Conservation (phyloP, 2,888 invertebrate genomes). For the Macroteleia sp. region DNA sequence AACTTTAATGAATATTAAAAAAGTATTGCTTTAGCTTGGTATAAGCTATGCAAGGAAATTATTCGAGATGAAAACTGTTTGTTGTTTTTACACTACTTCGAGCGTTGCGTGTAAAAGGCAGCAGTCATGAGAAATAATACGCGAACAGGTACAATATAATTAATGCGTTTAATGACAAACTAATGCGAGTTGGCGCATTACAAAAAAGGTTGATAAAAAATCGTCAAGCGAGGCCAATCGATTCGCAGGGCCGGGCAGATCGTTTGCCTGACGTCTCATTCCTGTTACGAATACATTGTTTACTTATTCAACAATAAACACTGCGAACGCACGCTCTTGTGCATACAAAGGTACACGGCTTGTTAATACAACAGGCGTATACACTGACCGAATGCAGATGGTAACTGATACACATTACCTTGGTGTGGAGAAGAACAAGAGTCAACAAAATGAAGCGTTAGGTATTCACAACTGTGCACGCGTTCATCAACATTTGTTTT, state of each 20-base stretch:
- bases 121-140: slow-evolving; percentile 24
- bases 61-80: slow-evolving; percentile 29
- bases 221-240: slow-evolving; percentile 39
- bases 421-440: slow-evolving; percentile 61
- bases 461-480: slow-evolving; percentile 29
- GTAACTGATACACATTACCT: slow-evolving; percentile 59
- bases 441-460: slow-evolving; percentile 46
- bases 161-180: slow-evolving; percentile 17
- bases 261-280: slow-evolving; percentile 57
- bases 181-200: slow-evolving; percentile 15
- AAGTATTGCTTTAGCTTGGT: slow-evolving; percentile 9
- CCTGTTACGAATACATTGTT: slow-evolving; percentile 71
- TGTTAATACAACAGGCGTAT: slow-evolving; percentile 59
- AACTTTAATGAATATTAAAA: slow-evolving; percentile 31
- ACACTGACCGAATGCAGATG: slow-evolving; percentile 58
- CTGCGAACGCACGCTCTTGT: slow-evolving; percentile 68
- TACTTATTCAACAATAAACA: slow-evolving; percentile 76
- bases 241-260: slow-evolving; percentile 35
- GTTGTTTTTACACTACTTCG: slow-evolving; percentile 13
- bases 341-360: slow-evolving; percentile 66
- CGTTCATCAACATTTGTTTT: slow-evolving; percentile 49
- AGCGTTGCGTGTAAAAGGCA: slow-evolving; percentile 24
- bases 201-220: slow-evolving; percentile 38
- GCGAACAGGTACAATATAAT: slow-evolving; percentile 9
- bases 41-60: slow-evolving; percentile 12